A percentile compares a stretch with the other conserved stretches of the same genome.
phyloP scores from a whole-genome alignment of 2,113 vertebrate species.

The Eira barbara region DNA sequence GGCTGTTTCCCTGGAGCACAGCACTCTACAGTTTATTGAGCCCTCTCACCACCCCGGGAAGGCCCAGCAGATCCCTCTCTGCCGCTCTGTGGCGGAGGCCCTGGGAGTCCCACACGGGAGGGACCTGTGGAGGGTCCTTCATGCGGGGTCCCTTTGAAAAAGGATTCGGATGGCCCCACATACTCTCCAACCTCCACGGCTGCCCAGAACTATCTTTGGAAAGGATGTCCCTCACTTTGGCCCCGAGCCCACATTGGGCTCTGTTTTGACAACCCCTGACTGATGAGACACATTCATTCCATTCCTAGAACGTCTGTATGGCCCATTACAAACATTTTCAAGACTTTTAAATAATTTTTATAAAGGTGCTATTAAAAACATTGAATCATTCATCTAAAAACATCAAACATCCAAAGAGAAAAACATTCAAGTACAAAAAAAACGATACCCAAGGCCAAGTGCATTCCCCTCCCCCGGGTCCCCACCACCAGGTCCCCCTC shows the following conservation, averaged over 20 bases:
- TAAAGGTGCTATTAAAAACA: background rate
- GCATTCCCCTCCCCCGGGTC: fast-evolving
- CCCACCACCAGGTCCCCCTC: background rate
- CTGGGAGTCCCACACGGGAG: background rate
- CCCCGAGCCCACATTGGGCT: background rate
- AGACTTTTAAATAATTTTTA: background rate
- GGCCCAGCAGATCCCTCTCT: too few relatives aligned
- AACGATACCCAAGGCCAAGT: background rate
- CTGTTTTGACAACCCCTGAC: background rate
- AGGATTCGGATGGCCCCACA: background rate
- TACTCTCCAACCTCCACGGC: background rate
- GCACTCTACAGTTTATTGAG: background rate
- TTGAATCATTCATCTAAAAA: background rate
- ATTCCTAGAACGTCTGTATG: background rate
- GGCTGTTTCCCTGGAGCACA: fast-evolving
- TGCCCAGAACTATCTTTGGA: background rate
- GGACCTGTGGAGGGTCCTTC: background rate
- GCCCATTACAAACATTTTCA: background rate
- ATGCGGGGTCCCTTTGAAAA: background rate
- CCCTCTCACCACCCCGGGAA: fast-evolving
- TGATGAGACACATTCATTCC: background rate
- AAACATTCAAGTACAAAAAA: background rate
- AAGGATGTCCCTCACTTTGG: background rate
- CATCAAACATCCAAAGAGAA: background rate
- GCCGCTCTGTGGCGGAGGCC: background rate